phyloP scores from a whole-genome alignment of 2,888 invertebrate genomes.

The Colostygia pectinataria region DNA sequence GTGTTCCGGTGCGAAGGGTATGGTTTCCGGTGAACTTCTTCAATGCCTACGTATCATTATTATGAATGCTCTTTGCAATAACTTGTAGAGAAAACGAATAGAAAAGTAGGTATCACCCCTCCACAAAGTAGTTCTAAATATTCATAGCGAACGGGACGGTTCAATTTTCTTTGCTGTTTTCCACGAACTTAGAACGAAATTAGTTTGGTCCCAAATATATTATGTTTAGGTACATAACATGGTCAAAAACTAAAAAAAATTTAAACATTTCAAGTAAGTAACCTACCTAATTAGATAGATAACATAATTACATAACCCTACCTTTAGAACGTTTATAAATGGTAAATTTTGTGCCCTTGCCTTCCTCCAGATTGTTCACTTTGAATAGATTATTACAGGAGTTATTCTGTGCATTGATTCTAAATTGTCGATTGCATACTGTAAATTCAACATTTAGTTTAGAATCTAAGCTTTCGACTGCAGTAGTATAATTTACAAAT shows the following conservation, averaged over 20 bases:
- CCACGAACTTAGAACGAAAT: not conserved
- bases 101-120: constrained; percentile 7
- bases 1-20: too few species aligned
- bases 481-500: constrained; percentile 44
- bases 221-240: too few species aligned
- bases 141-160: constrained; percentile 22
- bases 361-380: constrained; percentile 54
- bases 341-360: constrained; percentile 38
- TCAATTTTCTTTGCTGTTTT: constrained; percentile 13
- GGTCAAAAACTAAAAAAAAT: not conserved
- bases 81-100: constrained; percentile 9
- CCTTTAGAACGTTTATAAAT: constrained; percentile 47
- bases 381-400: constrained; percentile 38
- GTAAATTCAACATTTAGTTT: constrained; percentile 45
- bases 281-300: too few species aligned
- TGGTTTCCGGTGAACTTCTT: too few species aligned
- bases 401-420: constrained; percentile 57
- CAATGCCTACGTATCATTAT: not conserved
- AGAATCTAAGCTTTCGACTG: constrained; percentile 37
- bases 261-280: too few species aligned
- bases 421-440: constrained; percentile 69
- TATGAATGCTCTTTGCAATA: constrained; percentile 7
- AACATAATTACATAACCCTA: constrained; percentile 21
- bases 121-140: constrained; percentile 18
- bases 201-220: not conserved